phyloP scores from a whole-genome alignment of 64 coral and sea anemone genomes.

The Montipora sp. region DNA sequence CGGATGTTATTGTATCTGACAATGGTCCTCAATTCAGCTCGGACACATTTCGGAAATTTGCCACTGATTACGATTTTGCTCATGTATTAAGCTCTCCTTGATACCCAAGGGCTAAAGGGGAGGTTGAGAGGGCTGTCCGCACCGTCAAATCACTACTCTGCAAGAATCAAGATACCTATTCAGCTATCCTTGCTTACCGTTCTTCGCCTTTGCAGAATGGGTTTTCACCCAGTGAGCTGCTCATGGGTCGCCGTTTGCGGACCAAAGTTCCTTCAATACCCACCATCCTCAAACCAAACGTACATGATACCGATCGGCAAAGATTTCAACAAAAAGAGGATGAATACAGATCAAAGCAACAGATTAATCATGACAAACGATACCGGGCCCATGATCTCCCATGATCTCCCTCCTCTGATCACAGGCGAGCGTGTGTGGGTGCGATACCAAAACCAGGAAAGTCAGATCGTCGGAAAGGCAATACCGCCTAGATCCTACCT shows the following conservation, averaged over 20 bases:
- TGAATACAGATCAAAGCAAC: background rate
- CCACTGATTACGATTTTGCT: too few relatives aligned
- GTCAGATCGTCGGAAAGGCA: background rate
- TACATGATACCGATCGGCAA: too few relatives aligned
- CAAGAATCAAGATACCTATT: background rate
- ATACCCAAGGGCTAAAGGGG: too few relatives aligned
- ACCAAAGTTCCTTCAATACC: too few relatives aligned
- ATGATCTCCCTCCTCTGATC: background rate
- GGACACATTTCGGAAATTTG: too few relatives aligned
- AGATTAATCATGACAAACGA: background rate
- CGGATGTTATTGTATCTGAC: too few relatives aligned
- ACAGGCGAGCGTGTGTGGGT: slow-evolving; percentile 35
- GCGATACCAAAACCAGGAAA: background rate
- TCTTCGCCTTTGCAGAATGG: slow-evolving; percentile 41
- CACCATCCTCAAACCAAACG: too few relatives aligned
- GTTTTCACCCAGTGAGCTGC: background rate
- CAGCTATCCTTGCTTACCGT: slow-evolving; percentile 29
- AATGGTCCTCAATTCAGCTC: too few relatives aligned
- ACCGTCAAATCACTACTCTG: too few relatives aligned
- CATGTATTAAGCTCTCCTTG: too few relatives aligned
- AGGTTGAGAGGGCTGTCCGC: too few relatives aligned
- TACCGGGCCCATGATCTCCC: slow-evolving; percentile 6
- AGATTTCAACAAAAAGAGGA: background rate
- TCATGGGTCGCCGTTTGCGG: too few relatives aligned
- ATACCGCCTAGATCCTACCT: slow-evolving; percentile 29